Percentiles rank a stretch among this genome's conserved stretches.
phyloP scores from a whole-genome alignment of 2,797 vertebrate genomes.

The Gorsachius magnificus region DNA sequence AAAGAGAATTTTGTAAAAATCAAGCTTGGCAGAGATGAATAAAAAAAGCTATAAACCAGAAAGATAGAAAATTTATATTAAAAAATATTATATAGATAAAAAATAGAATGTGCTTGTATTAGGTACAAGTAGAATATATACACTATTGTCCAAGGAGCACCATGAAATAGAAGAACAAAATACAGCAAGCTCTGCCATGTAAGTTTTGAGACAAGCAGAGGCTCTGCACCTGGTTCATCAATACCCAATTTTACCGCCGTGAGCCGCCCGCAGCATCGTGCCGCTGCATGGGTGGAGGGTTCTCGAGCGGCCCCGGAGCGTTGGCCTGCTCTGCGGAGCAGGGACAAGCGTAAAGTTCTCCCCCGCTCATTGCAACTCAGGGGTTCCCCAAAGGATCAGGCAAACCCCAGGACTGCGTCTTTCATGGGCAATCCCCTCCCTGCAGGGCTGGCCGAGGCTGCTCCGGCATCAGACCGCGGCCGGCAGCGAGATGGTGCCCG shows the following conservation, averaged over 20 bases:
- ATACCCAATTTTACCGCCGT: accelerated
- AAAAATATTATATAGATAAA: background rate
- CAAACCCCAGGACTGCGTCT: background rate
- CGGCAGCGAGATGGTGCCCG: accelerated
- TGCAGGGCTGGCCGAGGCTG: background rate
- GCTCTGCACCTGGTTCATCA: background rate
- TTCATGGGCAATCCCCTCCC: accelerated
- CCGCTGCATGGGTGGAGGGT: background rate
- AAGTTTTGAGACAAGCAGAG: background rate
- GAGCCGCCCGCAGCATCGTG: background rate
- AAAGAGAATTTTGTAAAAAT: background rate
- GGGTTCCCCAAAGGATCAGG: accelerated
- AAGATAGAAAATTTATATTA: background rate
- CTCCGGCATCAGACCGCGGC: background rate
- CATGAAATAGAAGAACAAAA: too few species aligned
- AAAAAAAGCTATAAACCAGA: background rate
- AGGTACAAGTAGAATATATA: accelerated
- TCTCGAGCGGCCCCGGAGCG: background rate
- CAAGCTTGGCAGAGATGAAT: background rate
- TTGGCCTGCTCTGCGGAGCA: background rate
- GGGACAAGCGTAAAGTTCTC: accelerated
- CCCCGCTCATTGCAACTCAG: accelerated
- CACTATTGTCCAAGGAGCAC: background rate
- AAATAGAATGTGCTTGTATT: background rate
- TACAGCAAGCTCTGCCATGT: too few species aligned